phyloP scores from a whole-genome alignment of 2,888 invertebrate species.

The Ochropleura plecta region DNA sequence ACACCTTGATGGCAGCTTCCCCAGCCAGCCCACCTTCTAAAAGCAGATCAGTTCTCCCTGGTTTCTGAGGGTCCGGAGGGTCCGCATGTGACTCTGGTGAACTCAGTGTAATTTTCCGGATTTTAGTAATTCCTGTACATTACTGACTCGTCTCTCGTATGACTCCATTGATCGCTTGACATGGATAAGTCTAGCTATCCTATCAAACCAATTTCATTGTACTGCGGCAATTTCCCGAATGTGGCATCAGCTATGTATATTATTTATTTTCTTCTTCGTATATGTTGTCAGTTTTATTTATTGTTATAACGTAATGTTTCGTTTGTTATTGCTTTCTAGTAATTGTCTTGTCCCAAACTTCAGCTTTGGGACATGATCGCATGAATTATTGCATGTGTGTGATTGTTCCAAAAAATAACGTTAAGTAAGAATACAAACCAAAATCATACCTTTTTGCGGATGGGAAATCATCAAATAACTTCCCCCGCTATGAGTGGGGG shows the following conservation, averaged over 20 bases:
- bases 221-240: neutral
- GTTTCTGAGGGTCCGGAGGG: too few species aligned
- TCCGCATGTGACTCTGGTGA: too few species aligned
- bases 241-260: neutral
- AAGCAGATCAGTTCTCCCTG: too few species aligned
- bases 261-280: slow-evolving; percentile 25
- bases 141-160: neutral
- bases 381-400: slow-evolving; percentile 18
- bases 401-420: neutral
- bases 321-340: slow-evolving; percentile 16
- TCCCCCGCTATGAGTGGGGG: too few species aligned
- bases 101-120: too few species aligned
- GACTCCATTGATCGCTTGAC: neutral
- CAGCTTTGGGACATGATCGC: neutral
- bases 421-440: neutral
- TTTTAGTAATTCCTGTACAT: too few species aligned
- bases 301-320: slow-evolving; percentile 11
- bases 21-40: too few species aligned
- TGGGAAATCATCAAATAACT: too few species aligned
- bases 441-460: too few species aligned
- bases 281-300: slow-evolving; percentile 42
- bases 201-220: neutral
- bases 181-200: neutral
- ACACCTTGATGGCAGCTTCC: too few species aligned
- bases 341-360: slow-evolving; percentile 9